Percentiles rank a stretch among this genome's conserved stretches.
phyloP scores from a whole-genome alignment of 2,113 vertebrate species.

The Hemichromis elongatus region DNA sequence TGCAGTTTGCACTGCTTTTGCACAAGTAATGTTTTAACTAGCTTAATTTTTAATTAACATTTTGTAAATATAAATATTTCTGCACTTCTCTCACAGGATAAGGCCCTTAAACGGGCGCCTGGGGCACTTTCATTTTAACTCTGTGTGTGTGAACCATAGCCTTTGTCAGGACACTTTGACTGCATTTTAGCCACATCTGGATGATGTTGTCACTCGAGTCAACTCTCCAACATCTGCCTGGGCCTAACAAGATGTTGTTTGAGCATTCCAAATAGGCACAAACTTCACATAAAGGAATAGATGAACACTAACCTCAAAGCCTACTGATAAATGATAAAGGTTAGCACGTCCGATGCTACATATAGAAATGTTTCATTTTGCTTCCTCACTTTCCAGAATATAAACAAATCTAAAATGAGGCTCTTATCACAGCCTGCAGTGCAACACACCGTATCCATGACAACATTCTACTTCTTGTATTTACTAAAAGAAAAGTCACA shows the following conservation, averaged over 20 bases:
- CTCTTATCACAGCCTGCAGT: not conserved
- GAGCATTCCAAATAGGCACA: fast-evolving
- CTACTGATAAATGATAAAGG: not conserved
- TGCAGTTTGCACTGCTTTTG: no score
- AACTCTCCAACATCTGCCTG: not conserved
- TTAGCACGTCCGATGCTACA: not conserved
- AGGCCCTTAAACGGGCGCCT: fast-evolving
- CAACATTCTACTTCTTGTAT: not conserved
- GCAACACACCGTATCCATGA: not conserved
- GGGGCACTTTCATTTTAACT: no score
- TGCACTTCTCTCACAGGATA: not conserved
- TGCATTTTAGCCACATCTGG: not conserved
- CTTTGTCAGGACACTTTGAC: not conserved
- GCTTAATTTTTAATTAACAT: no score
- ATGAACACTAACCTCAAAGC: not conserved
- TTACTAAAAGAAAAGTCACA: not conserved
- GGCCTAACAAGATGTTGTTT: not conserved
- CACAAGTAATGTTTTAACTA: no score
- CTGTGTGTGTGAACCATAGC: not conserved
- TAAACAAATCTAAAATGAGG: not conserved
- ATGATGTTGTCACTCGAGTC: not conserved
- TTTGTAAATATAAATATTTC: no score
- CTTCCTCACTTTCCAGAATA: not conserved
- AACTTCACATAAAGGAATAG: not conserved
- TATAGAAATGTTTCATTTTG: not conserved